These are phyloP conservation scores for Phortica variegata DNA, from an alignment of 1,140 invertebrate genomes.

Conservation along the genomic window DNA sequence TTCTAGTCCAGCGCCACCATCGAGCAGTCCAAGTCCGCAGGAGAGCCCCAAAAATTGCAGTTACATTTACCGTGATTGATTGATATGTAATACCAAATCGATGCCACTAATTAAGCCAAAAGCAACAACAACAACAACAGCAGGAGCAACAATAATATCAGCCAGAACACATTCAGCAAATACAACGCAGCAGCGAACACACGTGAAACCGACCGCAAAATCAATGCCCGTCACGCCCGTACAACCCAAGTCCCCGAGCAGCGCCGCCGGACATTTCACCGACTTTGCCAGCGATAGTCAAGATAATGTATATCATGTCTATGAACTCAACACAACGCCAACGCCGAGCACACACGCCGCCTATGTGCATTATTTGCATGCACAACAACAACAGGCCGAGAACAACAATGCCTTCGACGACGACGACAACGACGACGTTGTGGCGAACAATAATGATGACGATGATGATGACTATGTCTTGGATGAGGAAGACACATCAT, in stretches of 20 bases:
- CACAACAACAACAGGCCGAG: slow-evolving; percentile 5
- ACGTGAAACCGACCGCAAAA: slow-evolving; percentile 35
- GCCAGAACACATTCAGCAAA: too few relatives aligned
- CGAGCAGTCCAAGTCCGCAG: slow-evolving; percentile 57
- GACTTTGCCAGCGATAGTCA: too few relatives aligned
- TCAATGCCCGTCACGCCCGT: slow-evolving; percentile 52
- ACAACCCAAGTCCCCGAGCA: slow-evolving; percentile 45
- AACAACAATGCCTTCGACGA: slow-evolving; percentile 20
- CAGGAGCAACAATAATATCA: slow-evolving; percentile 10
- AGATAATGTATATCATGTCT: slow-evolving; percentile 14
- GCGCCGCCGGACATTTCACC: slow-evolving; percentile 16
- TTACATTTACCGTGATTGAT: slow-evolving; percentile 58
- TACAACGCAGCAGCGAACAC: slow-evolving; percentile 11
- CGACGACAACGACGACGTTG: slow-evolving; percentile 8
- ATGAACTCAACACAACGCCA: slow-evolving; percentile 29
- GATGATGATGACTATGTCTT: slow-evolving; percentile 19
- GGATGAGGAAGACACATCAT: slow-evolving; percentile 38
- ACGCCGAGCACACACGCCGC: neutral
- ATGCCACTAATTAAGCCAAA: slow-evolving; percentile 53
- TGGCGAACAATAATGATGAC: slow-evolving; percentile 16
- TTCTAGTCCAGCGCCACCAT: slow-evolving; percentile 57
- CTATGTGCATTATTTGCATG: slow-evolving; percentile 12
- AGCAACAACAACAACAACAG: slow-evolving; percentile 11
- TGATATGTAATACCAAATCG: slow-evolving; percentile 57
- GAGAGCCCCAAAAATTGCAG: slow-evolving; percentile 58